Evolutionary conservation across 2,888 invertebrate species (phyloP), one percentile per base, ranked within the genome.

Genomic region (Carabus problematicus): DNA sequence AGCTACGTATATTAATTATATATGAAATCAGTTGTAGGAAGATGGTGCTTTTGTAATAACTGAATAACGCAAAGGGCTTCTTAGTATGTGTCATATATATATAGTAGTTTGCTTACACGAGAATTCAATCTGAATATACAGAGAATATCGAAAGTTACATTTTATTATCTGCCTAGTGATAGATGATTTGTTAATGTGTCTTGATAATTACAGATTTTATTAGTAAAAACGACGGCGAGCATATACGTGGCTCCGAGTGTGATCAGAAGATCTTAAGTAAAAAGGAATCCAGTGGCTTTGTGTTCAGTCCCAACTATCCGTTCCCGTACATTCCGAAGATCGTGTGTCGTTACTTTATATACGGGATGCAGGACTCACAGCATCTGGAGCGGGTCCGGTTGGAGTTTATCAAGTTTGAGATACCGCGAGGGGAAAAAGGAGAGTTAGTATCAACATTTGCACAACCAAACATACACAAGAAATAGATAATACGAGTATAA

Each of bases 271-370:
- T 98, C 79, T 88, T 96, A 77, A 97, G 96, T 84, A 91, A 91
- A 83, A 94, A 94, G 84, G 94, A 95, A 83, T 95, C 95, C 70
- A 91, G 89, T 78, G 98, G 98, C 76, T 90, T 88, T 81, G 95
- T 98, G 78, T 94, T 93, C 85, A 97, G 97, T 82, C 98, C 98
- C 76, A 96, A 96, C 85, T 98, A 93, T 86, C 97, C 97, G 79
- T 94, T 89, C 85, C 94, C 92, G 74, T 97, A 97, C 87, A 93
- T 96, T 84, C 92, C 92, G 77, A 96, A 97, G 86, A 92, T 96
- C 81, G 95, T 97, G 76, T 98, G 98, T 86, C 92, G 95, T 83
- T 98, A 97, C 86, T 97, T 96, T 86, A 92, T 98, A 83, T 98
- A 98, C 84, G 97, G 97, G 77, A 93, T 98, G 89, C 96, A 98